These are phyloP conservation scores for Lochmaea capreae DNA, from an alignment of 2,888 invertebrate genomes.

Conservation along the genomic window DNA sequence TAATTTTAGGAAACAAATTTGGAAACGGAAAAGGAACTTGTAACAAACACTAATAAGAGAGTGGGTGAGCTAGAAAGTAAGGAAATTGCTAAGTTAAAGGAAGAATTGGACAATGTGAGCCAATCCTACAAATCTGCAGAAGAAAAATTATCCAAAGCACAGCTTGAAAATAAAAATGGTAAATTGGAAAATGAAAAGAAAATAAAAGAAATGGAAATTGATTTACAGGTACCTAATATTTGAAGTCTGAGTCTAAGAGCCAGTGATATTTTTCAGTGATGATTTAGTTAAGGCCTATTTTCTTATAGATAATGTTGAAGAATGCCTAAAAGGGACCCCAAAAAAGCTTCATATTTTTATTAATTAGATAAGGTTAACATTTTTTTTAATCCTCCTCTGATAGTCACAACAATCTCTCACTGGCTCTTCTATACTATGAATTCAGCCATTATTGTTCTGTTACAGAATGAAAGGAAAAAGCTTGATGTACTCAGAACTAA, in stretches of 20 bases:
- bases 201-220: conserved; percentile 59
- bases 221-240: conserved; percentile 55
- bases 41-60: conserved; percentile 58
- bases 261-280: too few species aligned
- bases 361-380: too few species aligned
- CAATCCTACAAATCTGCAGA: conserved; percentile 56
- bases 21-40: conserved; percentile 66
- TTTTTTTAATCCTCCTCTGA: too few species aligned
- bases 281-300: too few species aligned
- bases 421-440: too few species aligned
- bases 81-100: conserved; percentile 58
- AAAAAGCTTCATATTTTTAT: too few species aligned
- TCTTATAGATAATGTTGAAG: too few species aligned
- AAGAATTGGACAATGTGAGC: conserved; percentile 57
- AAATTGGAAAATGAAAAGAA: conserved; percentile 75
- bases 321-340: too few species aligned
- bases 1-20: conserved; percentile 65
- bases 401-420: too few species aligned
- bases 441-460: conserved; percentile 23
- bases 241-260: too few species aligned
- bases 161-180: conserved; percentile 73
- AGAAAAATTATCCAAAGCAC: conserved; percentile 72
- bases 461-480: conserved; percentile 74
- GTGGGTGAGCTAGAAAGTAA: conserved; percentile 53
- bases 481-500: conserved; percentile 75